These are phyloP conservation scores for Antigone vipio DNA, from an alignment of 2,113 vertebrate species.

Conservation along the genomic window DNA sequence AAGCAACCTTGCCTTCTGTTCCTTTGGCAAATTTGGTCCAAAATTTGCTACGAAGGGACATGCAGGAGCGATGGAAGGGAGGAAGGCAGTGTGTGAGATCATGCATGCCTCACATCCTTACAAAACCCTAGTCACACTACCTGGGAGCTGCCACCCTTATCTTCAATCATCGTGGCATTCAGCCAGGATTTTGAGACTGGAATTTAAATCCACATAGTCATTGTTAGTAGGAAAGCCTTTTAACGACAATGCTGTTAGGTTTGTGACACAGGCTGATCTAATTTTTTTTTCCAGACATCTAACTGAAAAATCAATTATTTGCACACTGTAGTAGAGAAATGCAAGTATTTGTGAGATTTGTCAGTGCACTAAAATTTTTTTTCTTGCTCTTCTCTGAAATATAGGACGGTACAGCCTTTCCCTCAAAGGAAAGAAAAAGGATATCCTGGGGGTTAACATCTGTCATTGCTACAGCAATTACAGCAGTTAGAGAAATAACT, in stretches of 20 bases:
- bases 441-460: not conserved
- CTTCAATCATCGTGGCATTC: not conserved
- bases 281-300: not conserved
- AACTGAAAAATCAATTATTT: not conserved
- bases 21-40: not conserved
- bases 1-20: not conserved
- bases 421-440: not conserved
- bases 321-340: not conserved
- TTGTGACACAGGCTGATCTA: not conserved
- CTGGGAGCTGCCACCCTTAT: not conserved
- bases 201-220: not conserved
- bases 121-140: not conserved
- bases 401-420: not conserved
- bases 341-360: not conserved
- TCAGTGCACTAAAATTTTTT: not conserved
- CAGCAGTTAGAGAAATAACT: not conserved
- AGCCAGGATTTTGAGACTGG: not conserved
- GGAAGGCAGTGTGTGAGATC: not conserved
- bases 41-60: not conserved
- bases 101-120: not conserved
- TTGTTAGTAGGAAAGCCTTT: not conserved
- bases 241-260: not conserved
- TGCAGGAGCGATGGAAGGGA: not conserved
- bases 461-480: not conserved
- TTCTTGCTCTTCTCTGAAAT: not conserved